Base-by-base conservation (phyloP, 2,888 invertebrate species). In the Cordilura impudica region DNA sequence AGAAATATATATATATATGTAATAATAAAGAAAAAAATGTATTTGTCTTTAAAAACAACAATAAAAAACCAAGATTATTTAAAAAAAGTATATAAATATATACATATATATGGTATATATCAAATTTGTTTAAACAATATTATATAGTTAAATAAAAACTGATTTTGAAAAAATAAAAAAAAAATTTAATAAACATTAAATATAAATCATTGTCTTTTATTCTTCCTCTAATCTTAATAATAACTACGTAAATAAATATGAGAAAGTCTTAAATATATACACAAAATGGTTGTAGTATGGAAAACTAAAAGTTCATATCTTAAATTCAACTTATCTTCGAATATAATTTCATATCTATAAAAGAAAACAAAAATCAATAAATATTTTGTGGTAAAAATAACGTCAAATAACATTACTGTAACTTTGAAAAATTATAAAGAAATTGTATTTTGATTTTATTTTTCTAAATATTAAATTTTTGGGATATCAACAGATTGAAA, bases 1-100 rank as follows among this genome's bases (percentile, higher is more conserved):
- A 65, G 35, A 10, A 69, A 76, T 56, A 26, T 39, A 67, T 31
- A 67, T 26, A 58, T 31, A 49, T 43, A 53, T 66, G 19, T 49
- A 67, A 72, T 54, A 63, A 54, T 61, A 58, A 56, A 56, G 63
- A 35, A 35, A 16, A 67, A n/a, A 4, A 49, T 16, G 31, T 12
- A 61, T 18, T 47, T 66, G n/a, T 61, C 39, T 45, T 71, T 39
- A 16, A 67, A 63, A 39, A 39, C 35, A 39, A 7, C 35, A 14
- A 2, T 26, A 39, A 39, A 35, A 21, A 6, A n/a, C 12, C 35
- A 56, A 7, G 1, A 35, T 31, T 56, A 4, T 29, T 18, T 54
- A 7, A 23, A 35, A 23, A 39, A 2, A 51, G 26, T 7, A 18
- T 8, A 0, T 51, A 65, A n/a, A 31, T 31, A 10, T 31, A 8